These are phyloP conservation scores for Eristalis intricaria DNA, from an alignment of 2,888 invertebrate species.

Conservation along the genomic window DNA sequence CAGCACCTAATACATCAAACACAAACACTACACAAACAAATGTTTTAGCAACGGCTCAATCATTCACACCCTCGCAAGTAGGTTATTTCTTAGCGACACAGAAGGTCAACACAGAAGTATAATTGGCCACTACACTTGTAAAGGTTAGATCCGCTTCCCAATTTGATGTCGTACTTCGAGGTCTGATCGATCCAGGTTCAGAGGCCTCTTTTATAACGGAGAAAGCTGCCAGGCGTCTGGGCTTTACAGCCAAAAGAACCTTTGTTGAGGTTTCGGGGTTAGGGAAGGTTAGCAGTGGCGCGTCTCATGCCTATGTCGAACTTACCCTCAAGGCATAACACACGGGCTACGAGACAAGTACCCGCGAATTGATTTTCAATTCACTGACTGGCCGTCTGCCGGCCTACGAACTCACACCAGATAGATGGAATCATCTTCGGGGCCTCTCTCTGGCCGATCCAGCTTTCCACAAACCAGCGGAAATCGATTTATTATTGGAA, in stretches of 20 bases:
- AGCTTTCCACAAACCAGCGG: background rate
- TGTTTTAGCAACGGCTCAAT: too few relatives aligned
- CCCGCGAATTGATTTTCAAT: background rate
- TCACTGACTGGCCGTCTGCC: slow-evolving; percentile 8
- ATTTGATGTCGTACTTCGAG: too few relatives aligned
- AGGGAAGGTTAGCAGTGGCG: slow-evolving; percentile 8
- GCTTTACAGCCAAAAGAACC: background rate
- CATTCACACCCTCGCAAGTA: too few relatives aligned
- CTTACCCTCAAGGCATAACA: background rate
- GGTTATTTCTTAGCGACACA: too few relatives aligned
- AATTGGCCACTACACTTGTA: too few relatives aligned
- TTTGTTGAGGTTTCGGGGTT: background rate
- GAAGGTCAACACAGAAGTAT: too few relatives aligned
- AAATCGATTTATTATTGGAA: background rate
- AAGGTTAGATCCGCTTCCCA: too few relatives aligned
- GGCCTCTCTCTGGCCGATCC: background rate
- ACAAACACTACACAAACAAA: too few relatives aligned
- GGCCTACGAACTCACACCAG: background rate
- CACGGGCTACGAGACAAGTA: background rate
- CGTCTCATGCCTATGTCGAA: slow-evolving; percentile 5
- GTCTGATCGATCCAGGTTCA: background rate
- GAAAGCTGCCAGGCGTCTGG: background rate
- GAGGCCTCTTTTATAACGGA: background rate
- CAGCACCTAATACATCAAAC: too few relatives aligned
- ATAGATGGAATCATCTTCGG: background rate